Evolutionary conservation across 2,888 invertebrate genomes (phyloP), one percentile per base, ranked within the genome.

Genomic region (Dynastes maya): DNA sequence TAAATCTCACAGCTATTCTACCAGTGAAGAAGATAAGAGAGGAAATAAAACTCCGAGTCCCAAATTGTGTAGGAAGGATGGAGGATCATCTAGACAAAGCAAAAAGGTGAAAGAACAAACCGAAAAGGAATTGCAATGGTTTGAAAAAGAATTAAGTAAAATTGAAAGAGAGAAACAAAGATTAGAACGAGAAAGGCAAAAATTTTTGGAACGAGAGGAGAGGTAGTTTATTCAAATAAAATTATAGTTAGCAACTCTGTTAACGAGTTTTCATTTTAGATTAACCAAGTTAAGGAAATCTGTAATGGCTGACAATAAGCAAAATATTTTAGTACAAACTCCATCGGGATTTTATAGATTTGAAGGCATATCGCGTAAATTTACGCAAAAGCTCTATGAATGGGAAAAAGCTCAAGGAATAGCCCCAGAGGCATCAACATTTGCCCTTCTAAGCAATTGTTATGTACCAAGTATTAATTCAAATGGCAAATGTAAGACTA

Each of bases 321-420:
- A 93, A 85, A 95, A 96, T 86, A 93, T 96, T 5, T 89, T 96
- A 70, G 95, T 96, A 0, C 94, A 94, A 85, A 96, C 96, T 0
- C 94, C 96, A 0, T 94, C 94, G 0, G 95, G 96, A 0, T 94
- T 95, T 49, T 95, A 96, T 87, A 92, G 95, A 86, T 96, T 97
- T 85, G 94, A 96, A 90, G 95, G 92, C 4, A 96, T 97, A 82
- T 96, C 96, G 0, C 92, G 96, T 64, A 96, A 96, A 83, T 97
- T 97, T 88, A 96, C 97, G 0, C 93, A 95, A 37, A 96, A 96
- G 85, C 90, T 97, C 0, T 96, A 96, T 87, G 97, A 97, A 87
- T 97, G 97, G 97, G 95, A 96, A 86, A 95, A 96, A 84, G 94
- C 95, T n/a, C 90, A 94, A 79, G 96, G 96, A 1, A 96, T 96